Base-by-base conservation (phyloP, 2,113 vertebrate genomes). In the Spermophilus dauricus region DNA sequence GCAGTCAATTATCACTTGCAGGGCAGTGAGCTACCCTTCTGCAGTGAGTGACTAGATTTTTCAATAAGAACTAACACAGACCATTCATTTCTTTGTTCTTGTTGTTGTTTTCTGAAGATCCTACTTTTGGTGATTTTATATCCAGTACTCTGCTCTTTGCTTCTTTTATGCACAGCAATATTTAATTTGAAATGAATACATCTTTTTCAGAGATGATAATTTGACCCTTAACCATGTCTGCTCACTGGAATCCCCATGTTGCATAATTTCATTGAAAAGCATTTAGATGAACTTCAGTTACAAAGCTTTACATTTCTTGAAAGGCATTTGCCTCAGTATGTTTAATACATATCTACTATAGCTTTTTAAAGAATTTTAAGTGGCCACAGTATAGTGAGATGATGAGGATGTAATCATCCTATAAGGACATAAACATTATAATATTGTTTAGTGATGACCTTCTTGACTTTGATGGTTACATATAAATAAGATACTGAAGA, bases 181-280 rank as follows among this genome's bases (percentile, higher is more conserved):
- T 48, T 97, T 96, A 86, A 80, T 75, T 86, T 86, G 88, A 96
- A 97, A 61, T 87, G 56, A 94, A 90, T n/a, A 53, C 28, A 76
- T 82, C 18, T 82, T 94, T 96, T 88, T 86, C 56, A 39, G 39
- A 94, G 9, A 83, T 42, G 77, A 69, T 12, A 63, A 61, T 77
- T n/a, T 95, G 22, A 92, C 61, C n/a, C 45, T 72, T 58, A 85
- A 37, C 45, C 18, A 42, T 18, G 88, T 86, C 48, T 75, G 4
- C 56, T 30, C 20, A 91, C 13, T 53, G 51, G 73, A 65, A 94
- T 89, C 45, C 89, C 58, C 51, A 78, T 61, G 84, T 87, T 76
- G 85, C 75, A 56, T 73, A 78, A 6, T 77, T 83, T 96, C 26
- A 85, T 51, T 96, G 86, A 56, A 95, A 95, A 89, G 22, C 24